Percentiles rank a stretch among this genome's conserved stretches.
phyloP scores from a whole-genome alignment of 1,140 invertebrate genomes.

The Vanessa tameamea region DNA sequence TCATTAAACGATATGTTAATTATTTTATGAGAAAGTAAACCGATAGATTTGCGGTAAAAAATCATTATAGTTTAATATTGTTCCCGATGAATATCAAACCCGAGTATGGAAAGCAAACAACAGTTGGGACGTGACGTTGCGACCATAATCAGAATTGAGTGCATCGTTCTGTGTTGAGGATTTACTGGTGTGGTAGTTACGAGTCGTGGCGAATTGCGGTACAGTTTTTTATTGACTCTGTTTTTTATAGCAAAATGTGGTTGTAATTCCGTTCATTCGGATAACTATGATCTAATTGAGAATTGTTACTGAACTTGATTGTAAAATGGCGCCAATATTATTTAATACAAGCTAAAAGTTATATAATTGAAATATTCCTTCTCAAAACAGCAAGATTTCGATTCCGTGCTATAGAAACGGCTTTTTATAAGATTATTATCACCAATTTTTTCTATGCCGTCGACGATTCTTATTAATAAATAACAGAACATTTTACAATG shows the following conservation, averaged over 20 bases:
- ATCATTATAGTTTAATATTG: constrained; percentile 4
- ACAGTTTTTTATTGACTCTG: neutral
- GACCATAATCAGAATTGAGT: constrained; percentile 9
- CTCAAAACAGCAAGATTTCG: too few relatives aligned
- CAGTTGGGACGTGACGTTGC: neutral
- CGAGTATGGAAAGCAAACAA: neutral
- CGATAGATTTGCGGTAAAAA: neutral
- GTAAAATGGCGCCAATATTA: too few relatives aligned
- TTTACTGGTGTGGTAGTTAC: constrained; percentile 9
- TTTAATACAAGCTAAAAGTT: too few relatives aligned
- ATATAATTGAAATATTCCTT: too few relatives aligned
- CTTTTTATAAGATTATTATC: too few relatives aligned
- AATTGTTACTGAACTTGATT: too few relatives aligned
- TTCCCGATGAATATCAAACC: neutral
- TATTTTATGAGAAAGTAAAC: neutral
- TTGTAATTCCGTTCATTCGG: neutral
- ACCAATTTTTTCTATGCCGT: too few relatives aligned
- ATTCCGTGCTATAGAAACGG: too few relatives aligned
- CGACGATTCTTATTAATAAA: too few relatives aligned
- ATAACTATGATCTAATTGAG: neutral
- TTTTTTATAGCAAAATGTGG: neutral
- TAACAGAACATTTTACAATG: too few relatives aligned
- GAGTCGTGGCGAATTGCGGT: constrained; percentile 2
- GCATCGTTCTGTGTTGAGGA: constrained; percentile 5
- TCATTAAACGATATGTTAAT: too few relatives aligned